Evolutionary conservation across 2,888 invertebrate genomes (phyloP).

Genomic region (Caenorhabditis wallacei): DNA sequence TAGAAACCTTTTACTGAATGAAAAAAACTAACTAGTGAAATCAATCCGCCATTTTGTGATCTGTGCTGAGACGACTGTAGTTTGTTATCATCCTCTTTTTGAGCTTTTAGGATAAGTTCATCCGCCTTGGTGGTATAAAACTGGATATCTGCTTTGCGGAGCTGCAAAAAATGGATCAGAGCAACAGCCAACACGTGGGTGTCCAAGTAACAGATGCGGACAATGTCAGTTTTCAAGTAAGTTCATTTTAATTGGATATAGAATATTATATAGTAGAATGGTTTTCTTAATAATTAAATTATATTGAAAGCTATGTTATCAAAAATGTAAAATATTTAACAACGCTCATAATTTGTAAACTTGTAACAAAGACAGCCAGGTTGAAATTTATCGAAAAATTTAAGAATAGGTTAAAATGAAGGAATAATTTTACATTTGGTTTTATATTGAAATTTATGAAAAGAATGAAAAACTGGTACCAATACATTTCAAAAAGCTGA

Average conservation of each 20-base stretch:
- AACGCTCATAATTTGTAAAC: no score
- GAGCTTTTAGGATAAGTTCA: conserved; percentile 52
- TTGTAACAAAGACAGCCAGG: no score
- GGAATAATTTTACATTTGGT: no score
- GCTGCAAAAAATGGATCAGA: conserved; percentile 49
- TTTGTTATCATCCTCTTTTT: conserved; percentile 40
- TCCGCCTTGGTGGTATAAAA: conserved; percentile 50
- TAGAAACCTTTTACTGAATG: conserved; percentile 10
- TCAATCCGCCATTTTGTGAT: conserved; percentile 18
- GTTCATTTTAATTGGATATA: background rate
- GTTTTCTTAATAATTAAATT: no score
- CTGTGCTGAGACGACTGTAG: conserved; percentile 37
- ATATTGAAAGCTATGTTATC: no score
- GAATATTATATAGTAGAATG: no score
- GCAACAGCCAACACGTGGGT: background rate
- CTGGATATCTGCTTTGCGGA: conserved; percentile 44
- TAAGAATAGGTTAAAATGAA: no score
- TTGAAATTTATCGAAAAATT: no score
- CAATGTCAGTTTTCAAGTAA: background rate
- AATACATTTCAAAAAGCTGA: no score
- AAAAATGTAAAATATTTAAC: no score
- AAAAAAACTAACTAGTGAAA: conserved; percentile 24
- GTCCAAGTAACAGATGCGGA: background rate
- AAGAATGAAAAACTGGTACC: no score
- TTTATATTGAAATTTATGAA: no score